Evolutionary conservation across 2,797 vertebrate species (phyloP).

Genomic region (Thripadectes ignobilis): DNA sequence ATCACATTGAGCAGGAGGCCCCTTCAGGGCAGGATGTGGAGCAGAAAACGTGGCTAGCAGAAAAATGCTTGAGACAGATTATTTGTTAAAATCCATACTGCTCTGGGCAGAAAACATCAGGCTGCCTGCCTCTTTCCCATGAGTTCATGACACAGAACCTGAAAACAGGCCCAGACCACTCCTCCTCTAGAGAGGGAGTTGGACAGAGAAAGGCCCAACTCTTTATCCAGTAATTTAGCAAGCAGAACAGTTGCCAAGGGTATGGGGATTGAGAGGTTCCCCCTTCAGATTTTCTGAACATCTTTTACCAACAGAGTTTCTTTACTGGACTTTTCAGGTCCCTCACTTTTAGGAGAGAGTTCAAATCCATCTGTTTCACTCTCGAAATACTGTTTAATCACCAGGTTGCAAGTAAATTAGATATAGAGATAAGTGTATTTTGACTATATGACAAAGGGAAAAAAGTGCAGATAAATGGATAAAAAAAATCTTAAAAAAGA

Average conservation of each 20-base stretch:
- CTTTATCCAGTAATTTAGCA: not conserved
- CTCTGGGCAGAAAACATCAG: not conserved
- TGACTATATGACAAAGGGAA: not conserved
- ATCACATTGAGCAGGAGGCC: not conserved
- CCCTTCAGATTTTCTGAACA: not conserved
- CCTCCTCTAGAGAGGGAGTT: not conserved
- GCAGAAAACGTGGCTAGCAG: not conserved
- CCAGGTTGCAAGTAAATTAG: not conserved
- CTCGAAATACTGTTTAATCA: not conserved
- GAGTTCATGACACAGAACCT: not conserved
- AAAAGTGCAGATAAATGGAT: not conserved
- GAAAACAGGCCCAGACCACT: not conserved
- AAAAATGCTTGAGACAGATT: not conserved
- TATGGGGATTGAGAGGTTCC: not conserved
- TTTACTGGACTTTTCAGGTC: not conserved
- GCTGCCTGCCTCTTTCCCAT: not conserved
- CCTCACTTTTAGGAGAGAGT: not conserved
- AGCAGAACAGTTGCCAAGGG: not conserved
- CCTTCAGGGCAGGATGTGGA: not conserved
- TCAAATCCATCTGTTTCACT: not conserved
- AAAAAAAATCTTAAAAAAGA: not conserved
- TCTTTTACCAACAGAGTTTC: not conserved
- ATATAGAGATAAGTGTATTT: not conserved
- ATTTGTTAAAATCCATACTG: not conserved
- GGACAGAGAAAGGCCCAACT: not conserved